Evolutionary conservation across 2,113 vertebrate species (phyloP), one percentile per base, ranked within the genome.

Genomic region (Hyaena hyaena): DNA sequence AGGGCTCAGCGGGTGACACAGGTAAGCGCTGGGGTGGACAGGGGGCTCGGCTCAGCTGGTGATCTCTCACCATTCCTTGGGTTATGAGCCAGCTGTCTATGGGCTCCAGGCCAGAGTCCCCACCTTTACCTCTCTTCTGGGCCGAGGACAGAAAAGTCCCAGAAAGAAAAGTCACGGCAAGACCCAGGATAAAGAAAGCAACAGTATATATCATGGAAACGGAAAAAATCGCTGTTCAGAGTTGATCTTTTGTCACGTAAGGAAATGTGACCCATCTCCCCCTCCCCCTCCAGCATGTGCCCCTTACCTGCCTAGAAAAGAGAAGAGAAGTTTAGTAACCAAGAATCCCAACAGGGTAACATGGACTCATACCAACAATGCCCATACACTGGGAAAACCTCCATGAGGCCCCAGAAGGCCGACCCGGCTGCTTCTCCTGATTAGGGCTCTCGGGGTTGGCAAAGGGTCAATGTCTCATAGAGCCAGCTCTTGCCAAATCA

Each of bases 41-140:
- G 98, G 95, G 26, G 58, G 96, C 94, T 96, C 88, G 0, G 97
- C 96, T 97, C 95, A 73, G 98, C 98, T 99, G 98, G 98, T 99
- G 98, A 99, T 99, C 98, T 99, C 99, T 99, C 99, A 99, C 99
- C 99, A 99, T 99, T 99, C 99, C 99, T 99, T 99, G 99, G 98
- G 99, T 99, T 98, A 99, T 99, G 98, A 99, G 99, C 99, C 99
- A 99, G 99, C 99, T 99, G 99, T 99, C 99, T 99, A 99, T 99
- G 98, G 99, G 99, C 99, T 99, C 99, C 99, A 99, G 98, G 99
- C 99, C 99, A 99, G 99, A 99, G 98, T 99, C 99, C 99, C 99
- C 99, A 99, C 99, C 99, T 99, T 99, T 99, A 98, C 99, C 99
- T 99, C 99, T 99, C 99, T 98, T 99, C 99, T 99, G 99, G 99